A percentile compares a stretch with the other conserved stretches of the same genome.
These are phyloP conservation scores for Scaptomyza parva DNA, from an alignment of 2,888 invertebrate genomes.

Conservation along the genomic window DNA sequence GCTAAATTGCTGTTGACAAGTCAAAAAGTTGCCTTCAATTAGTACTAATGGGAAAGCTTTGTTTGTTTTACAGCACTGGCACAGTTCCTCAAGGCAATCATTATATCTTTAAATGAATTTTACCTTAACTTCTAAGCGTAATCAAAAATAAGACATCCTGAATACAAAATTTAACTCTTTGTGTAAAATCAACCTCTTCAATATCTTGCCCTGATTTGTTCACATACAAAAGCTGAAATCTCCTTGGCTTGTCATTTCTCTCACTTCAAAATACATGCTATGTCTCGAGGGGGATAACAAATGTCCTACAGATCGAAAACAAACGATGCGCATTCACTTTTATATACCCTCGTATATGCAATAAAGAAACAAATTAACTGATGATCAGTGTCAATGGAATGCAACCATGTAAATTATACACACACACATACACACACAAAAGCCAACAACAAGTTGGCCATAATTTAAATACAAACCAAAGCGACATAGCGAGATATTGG, in stretches of 20 bases:
- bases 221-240: slow-evolving; percentile 7
- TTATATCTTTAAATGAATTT: background rate
- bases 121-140: background rate
- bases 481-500: slow-evolving; percentile 45
- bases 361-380: slow-evolving; percentile 82
- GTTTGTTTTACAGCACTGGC: slow-evolving; percentile 21
- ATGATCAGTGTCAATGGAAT: slow-evolving; percentile 84
- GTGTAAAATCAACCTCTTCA: slow-evolving; percentile 6
- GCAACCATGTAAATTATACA: slow-evolving; percentile 81
- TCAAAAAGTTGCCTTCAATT: slow-evolving; percentile 54
- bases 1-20: slow-evolving; percentile 71
- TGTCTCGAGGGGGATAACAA: slow-evolving; percentile 71
- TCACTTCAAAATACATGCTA: slow-evolving; percentile 24
- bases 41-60: slow-evolving; percentile 40
- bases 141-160: background rate
- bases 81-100: background rate
- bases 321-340: slow-evolving; percentile 82
- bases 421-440: slow-evolving; percentile 27
- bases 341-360: slow-evolving; percentile 62
- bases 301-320: slow-evolving; percentile 82
- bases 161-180: background rate
- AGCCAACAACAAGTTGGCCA: slow-evolving; percentile 38
- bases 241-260: slow-evolving; percentile 47
- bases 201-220: background rate
- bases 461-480: slow-evolving; percentile 37